Evolutionary conservation across 2,797 vertebrate genomes (phyloP), one percentile per base, ranked within the genome.

Genomic region (Agapornis canus): DNA sequence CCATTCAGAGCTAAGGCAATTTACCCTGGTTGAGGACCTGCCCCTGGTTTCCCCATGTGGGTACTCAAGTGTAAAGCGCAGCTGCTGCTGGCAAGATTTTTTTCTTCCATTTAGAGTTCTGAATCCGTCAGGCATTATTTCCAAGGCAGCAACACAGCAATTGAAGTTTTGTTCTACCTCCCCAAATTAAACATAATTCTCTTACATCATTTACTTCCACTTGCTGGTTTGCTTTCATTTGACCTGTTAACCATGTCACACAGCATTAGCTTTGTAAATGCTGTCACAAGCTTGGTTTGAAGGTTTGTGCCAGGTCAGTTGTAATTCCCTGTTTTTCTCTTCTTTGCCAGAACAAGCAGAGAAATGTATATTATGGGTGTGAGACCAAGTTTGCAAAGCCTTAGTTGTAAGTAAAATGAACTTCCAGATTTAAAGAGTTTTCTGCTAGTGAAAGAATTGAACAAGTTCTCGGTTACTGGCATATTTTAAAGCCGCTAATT

Each of bases 161-260:
- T 52, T 90, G 79, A 87, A 89, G 61, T 93, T 89, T 94, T 92
- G 52, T 88, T 91, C 91, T 91, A 45, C 47, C 49, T 90, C 69
- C n/a, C 52, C 65, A 94, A 86, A 96, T 96, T 79, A 94, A 96
- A 86, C 65, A 42, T 96, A 90, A 92, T 95, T 93, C 85, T 93
- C 65, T 93, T 89, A 92, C 79, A 83, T 82, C 82, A 47, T 82
- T 96, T 92, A 88, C 82, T 97, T 96, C 92, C 92, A 95, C 91
- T 95, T 81, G 60, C 54, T 95, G 89, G 51, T 95, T 96, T 96
- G 92, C 96, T 95, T 96, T 96, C 82, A 56, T 94, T 90, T 96
- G 87, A 94, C 79, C 95, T 78, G 61, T 77, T 95, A 91, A 83
- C 82, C 59, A 29, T 91, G 91, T 96, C 92, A 79, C 89, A 88